These are phyloP conservation scores for Nicator chloris DNA, from an alignment of 2,113 vertebrate genomes.

Conservation along the genomic window DNA sequence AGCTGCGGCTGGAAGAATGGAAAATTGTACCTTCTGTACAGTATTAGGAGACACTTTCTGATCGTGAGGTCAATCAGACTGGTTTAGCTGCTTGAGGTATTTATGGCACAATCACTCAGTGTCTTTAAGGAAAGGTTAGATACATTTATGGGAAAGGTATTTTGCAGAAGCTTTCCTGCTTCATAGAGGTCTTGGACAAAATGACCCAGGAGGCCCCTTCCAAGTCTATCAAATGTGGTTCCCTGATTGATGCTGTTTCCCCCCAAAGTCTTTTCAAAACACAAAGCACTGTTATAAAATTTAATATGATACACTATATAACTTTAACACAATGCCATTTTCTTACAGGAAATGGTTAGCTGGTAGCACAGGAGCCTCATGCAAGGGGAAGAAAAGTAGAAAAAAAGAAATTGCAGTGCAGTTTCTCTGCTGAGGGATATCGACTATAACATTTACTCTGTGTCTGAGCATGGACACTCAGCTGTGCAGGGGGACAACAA, in stretches of 20 bases:
- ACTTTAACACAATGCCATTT: constrained; percentile 54
- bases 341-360: constrained; percentile 30
- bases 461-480: neutral
- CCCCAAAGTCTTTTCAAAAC: constrained; percentile 53
- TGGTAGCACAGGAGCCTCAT: neutral
- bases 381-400: neutral
- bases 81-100: constrained; percentile 38
- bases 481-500: neutral
- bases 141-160: constrained; percentile 56
- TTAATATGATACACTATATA: constrained; percentile 60
- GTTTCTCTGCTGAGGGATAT: constrained; percentile 3
- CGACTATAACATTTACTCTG: neutral
- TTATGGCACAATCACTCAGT: constrained; percentile 59
- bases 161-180: constrained; percentile 49
- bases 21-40: constrained; percentile 46
- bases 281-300: constrained; percentile 59
- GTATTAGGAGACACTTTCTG: constrained; percentile 19
- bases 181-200: constrained; percentile 58
- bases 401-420: neutral
- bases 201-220: constrained; percentile 62
- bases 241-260: constrained; percentile 40
- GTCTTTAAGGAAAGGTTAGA: constrained; percentile 62
- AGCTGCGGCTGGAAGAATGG: constrained; percentile 36
- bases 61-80: constrained; percentile 37
- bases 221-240: constrained; percentile 33